phyloP scores from a whole-genome alignment of 1,140 invertebrate species.

The Copidosoma floridanum region DNA sequence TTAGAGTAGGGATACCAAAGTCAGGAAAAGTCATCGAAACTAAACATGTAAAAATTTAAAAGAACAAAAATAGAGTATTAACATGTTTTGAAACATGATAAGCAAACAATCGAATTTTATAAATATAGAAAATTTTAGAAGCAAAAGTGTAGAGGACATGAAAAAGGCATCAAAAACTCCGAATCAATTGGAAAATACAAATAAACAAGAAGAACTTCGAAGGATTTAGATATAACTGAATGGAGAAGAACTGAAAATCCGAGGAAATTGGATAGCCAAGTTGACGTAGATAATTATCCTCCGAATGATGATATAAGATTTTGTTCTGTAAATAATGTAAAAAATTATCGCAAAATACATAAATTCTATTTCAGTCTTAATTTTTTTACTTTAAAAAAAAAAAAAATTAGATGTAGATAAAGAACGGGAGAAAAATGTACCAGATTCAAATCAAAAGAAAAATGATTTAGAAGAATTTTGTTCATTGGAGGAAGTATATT shows the following conservation, averaged over 20 bases:
- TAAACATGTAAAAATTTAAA: conserved; percentile 3
- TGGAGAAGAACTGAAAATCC: conserved; percentile 7
- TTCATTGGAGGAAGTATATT: neutral
- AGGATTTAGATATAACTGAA: neutral
- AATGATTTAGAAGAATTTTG: too few relatives aligned
- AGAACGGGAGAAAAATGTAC: too few relatives aligned
- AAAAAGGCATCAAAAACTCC: too few relatives aligned
- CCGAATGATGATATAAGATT: neutral
- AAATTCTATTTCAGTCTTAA: neutral
- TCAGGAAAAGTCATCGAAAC: neutral
- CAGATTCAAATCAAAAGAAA: neutral
- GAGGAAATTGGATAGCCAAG: neutral
- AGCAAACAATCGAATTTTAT: neutral
- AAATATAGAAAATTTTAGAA: neutral
- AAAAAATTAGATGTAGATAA: neutral
- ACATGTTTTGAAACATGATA: neutral
- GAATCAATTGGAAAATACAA: too few relatives aligned
- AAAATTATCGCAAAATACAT: neutral
- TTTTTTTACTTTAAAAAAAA: neutral
- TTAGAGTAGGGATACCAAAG: neutral
- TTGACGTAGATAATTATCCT: conserved; percentile 2
- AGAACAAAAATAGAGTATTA: conserved; percentile 1
- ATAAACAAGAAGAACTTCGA: too few relatives aligned
- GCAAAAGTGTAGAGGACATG: too few relatives aligned
- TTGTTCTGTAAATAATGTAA: neutral